These are phyloP conservation scores for Alexandromys fortis DNA, from an alignment of 2,113 vertebrate species.

Conservation along the genomic window DNA sequence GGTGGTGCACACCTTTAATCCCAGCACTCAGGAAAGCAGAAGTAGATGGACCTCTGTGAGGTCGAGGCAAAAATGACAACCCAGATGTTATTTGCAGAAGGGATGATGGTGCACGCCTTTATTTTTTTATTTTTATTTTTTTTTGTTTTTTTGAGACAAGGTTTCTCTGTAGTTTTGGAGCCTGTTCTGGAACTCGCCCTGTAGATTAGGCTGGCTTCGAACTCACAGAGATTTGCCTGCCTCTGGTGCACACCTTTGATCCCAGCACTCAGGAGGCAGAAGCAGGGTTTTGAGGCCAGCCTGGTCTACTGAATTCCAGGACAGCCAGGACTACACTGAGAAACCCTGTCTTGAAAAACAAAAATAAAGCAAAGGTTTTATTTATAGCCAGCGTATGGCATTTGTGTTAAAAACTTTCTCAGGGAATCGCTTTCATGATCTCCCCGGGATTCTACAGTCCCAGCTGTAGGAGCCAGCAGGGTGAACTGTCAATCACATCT, in stretches of 20 bases:
- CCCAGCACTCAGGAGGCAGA: neutral
- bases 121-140: too few relatives aligned
- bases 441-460: neutral
- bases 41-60: too few relatives aligned
- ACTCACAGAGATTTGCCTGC: too few relatives aligned
- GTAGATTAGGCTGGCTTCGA: too few relatives aligned
- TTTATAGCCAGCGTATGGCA: slow-evolving; percentile 20
- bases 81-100: slow-evolving; percentile 8
- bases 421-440: neutral
- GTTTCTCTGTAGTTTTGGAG: too few relatives aligned
- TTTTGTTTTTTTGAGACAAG: too few relatives aligned
- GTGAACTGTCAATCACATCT: neutral
- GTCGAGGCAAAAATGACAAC: neutral
- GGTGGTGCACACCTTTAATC: too few relatives aligned
- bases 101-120: too few relatives aligned
- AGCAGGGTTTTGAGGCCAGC: neutral
- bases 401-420: slow-evolving; percentile 21
- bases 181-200: too few relatives aligned
- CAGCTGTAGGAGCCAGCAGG: neutral
- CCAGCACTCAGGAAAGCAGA: too few relatives aligned
- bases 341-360: neutral
- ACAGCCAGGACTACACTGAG: neutral
- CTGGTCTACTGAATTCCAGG: neutral
- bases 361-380: neutral
- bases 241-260: neutral